phyloP scores from a whole-genome alignment of 2,113 vertebrate species.

The Andinoacara biseriatus region DNA sequence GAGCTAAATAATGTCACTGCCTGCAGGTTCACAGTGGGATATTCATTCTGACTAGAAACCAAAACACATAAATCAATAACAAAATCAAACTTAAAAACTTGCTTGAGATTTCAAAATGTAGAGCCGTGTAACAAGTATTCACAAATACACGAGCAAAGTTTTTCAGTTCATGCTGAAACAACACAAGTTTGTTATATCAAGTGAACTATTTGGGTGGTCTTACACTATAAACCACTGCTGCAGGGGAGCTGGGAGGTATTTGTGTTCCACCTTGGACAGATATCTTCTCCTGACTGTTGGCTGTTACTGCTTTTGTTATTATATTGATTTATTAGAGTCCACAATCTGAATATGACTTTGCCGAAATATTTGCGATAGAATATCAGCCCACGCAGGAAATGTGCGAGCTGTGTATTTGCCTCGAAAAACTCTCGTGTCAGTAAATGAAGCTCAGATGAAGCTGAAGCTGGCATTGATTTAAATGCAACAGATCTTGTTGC shows the following conservation, averaged over 20 bases:
- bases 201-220: slow-evolving; percentile 45
- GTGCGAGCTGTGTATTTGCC: background rate
- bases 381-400: background rate
- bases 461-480: background rate
- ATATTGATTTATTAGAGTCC: slow-evolving; percentile 9
- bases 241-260: slow-evolving; percentile 31
- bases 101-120: slow-evolving; percentile 5
- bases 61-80: background rate
- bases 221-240: slow-evolving; percentile 27
- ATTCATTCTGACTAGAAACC: background rate
- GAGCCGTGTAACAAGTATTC: background rate
- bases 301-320: background rate
- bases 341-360: slow-evolving; percentile 3
- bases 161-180: background rate
- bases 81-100: background rate
- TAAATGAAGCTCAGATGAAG: background rate
- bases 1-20: background rate
- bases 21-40: background rate
- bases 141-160: background rate
- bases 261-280: slow-evolving; percentile 32
- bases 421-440: background rate
- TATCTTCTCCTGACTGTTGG: slow-evolving; percentile 9
- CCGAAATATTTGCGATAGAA: background rate
- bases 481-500: background rate
- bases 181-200: slow-evolving; percentile 2